Percentiles rank a stretch among this genome's conserved stretches.
Conservation (phyloP, 2,797 vertebrate genomes). For the Scyliorhinus canicula region DNA sequence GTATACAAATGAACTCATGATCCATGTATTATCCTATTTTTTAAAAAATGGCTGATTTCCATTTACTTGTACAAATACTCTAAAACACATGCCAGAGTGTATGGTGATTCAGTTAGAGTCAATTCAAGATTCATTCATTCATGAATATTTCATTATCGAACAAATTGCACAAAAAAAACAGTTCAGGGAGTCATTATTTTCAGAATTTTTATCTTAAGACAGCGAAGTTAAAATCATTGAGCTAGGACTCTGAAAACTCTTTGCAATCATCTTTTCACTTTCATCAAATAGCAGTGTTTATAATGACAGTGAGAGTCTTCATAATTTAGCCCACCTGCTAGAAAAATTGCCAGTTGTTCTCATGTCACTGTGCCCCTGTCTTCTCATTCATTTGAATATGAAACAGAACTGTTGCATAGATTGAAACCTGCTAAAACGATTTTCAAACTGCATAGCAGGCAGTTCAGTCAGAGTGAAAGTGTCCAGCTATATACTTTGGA, state of each 20-base stretch:
- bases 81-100: neutral
- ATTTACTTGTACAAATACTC: neutral
- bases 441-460: slow-evolving; percentile 17
- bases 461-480: neutral
- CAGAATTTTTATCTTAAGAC: neutral
- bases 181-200: slow-evolving; percentile 23
- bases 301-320: slow-evolving; percentile 1
- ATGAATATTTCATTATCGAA: slow-evolving; percentile 29
- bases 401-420: neutral
- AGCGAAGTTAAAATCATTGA: neutral
- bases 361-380: slow-evolving; percentile 10
- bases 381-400: slow-evolving; percentile 8
- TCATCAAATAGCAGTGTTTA: slow-evolving; percentile 17
- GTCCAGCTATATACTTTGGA: neutral
- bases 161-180: neutral
- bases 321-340: slow-evolving; percentile 26
- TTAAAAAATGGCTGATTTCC: neutral
- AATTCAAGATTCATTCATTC: slow-evolving; percentile 3
- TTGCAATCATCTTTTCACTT: slow-evolving; percentile 30
- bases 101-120: neutral
- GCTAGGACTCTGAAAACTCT: neutral
- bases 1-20: neutral
- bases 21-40: neutral
- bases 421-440: neutral
- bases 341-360: slow-evolving; percentile 24